Conservation (phyloP, 2,888 invertebrate species). For the Polietes domitor region DNA sequence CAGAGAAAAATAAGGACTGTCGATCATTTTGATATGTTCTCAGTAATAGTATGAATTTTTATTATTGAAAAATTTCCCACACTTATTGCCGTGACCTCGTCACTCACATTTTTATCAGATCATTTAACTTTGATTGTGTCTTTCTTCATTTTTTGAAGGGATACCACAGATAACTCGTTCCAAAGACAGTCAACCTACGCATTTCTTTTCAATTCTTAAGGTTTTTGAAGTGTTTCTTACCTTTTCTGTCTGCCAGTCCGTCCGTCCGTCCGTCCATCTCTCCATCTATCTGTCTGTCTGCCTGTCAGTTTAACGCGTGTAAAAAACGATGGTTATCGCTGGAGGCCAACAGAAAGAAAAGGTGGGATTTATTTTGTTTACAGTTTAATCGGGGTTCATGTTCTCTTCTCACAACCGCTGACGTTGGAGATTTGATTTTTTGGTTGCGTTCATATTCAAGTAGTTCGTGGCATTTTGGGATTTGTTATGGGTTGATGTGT, state of each 20-base stretch:
- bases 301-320: not conserved
- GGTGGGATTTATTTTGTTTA: slow-evolving; percentile 36
- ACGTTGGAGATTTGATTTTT: not conserved
- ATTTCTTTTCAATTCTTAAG: slow-evolving; percentile 12
- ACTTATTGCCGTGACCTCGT: not conserved
- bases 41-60: no score
- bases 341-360: not conserved
- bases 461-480: not conserved
- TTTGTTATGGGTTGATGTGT: slow-evolving; percentile 31
- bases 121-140: slow-evolving; percentile 43
- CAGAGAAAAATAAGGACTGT: no score
- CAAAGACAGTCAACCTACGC: slow-evolving; percentile 30
- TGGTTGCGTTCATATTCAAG: not conserved
- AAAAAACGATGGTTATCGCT: slow-evolving; percentile 22
- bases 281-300: no score
- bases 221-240: not conserved
- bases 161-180: not conserved
- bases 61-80: not conserved
- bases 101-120: slow-evolving; percentile 6
- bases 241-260: no score
- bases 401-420: not conserved
- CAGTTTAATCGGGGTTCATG: slow-evolving; percentile 2
- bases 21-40: no score
- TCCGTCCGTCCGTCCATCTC: no score
- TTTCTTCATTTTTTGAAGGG: not conserved